Base-by-base conservation (phyloP, 2,888 invertebrate species). In the Helleia helle region DNA sequence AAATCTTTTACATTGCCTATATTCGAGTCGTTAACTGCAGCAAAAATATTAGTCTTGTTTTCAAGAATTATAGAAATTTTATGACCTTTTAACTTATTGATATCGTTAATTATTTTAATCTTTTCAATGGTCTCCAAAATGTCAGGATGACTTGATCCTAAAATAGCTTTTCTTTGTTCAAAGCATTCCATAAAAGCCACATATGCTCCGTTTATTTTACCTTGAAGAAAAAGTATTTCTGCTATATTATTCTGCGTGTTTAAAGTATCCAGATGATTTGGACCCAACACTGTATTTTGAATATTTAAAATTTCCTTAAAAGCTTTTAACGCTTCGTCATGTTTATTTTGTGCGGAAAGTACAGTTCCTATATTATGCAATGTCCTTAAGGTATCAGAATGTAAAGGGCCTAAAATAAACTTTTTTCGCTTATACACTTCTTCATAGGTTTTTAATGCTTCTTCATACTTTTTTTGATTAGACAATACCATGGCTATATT, bases 351-450 rank as follows among this genome's bases (percentile, higher is more conserved):
- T 7, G 9, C 18, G 7, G 8, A 1, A 2, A 9, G 12, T 18
- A 34, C 8, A 1, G 34, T 18, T 6, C 12, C 34, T 11, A 34
- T 8, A 12, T 34, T 34, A 12, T 34, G 34, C 12, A 34, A 22
- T 11, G 34, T 22, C 18, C 34, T 34, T 34, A 34, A 12, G n/a
- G 34, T 34, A 18, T 22, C 34, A 12, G 34, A 34, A 18, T 34
- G 34, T n/a, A 22, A 8, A 4, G 34, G 34, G 7, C 34, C 34
- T 34, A 34, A 12, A 22, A 22, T 3, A 6, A 5, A 2, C 12
- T 34, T 18, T 18, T 34, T 34, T 34, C 34, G 6, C 22, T 34
- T 15, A 3, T 34, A 34, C 12, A 34, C 34, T 1, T 34, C 34
- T 11, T 34, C 11, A 18, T 34, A 34, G 8, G 34, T 34, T 12